A percentile compares a stretch with the other conserved stretches of the same genome.
Evolutionary conservation across 2,113 vertebrate genomes (phyloP).

Genomic region (Ptychochromis oligacanthus): DNA sequence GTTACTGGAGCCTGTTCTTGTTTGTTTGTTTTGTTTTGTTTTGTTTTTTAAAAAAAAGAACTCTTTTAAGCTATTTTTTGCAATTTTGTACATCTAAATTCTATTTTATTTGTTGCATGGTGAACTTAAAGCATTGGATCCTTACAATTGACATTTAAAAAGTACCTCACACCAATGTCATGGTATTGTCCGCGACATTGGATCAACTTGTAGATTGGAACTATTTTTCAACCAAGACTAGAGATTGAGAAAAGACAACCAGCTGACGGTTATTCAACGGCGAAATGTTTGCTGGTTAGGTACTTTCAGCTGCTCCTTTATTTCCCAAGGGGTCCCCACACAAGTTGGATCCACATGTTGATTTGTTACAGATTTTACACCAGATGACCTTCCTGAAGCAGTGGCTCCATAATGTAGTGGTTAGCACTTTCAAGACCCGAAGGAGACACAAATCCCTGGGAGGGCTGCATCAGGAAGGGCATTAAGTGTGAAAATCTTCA

Average conservation of each 20-base stretch:
- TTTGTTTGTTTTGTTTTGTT: too few species aligned
- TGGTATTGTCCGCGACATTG: background rate
- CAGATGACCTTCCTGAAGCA: background rate
- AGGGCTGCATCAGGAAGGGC: background rate
- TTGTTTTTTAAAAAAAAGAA: too few species aligned
- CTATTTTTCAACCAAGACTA: background rate
- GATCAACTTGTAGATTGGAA: background rate
- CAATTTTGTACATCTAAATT: background rate
- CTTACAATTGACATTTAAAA: background rate
- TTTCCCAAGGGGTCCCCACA: background rate
- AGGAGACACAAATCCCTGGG: background rate
- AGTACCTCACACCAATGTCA: background rate
- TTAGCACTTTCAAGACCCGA: background rate
- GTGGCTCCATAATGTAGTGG: background rate
- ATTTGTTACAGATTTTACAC: background rate
- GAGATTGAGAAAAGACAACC: too few species aligned
- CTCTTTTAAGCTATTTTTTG: background rate
- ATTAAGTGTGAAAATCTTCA: background rate
- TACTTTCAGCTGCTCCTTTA: background rate
- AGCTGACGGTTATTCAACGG: too few species aligned
- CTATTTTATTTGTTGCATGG: background rate
- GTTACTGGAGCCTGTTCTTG: background rate
- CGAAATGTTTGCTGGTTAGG: background rate
- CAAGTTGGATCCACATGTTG: background rate
- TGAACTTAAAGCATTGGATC: background rate